Conservation (phyloP, 2,113 vertebrate species). For the Triplophysa siluroides region DNA sequence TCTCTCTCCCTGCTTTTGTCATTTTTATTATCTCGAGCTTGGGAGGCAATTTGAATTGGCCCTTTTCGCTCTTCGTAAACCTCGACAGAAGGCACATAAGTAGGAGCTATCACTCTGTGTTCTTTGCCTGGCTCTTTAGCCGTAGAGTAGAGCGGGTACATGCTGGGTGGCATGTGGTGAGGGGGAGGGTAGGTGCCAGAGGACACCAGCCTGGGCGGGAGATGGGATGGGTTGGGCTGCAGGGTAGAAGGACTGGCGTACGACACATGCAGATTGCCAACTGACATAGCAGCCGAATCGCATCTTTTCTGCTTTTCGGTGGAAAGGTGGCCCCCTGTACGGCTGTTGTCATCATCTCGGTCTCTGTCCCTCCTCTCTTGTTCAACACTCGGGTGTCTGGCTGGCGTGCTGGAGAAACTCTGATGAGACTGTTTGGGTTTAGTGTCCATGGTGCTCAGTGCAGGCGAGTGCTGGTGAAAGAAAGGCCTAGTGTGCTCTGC, state of each 20-base stretch:
- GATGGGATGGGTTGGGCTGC: conserved; percentile 65
- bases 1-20: conserved; percentile 76
- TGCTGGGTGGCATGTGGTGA: conserved; percentile 73
- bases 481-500: conserved; percentile 72
- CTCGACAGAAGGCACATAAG: conserved; percentile 95
- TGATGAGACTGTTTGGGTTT: conserved; percentile 78
- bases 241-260: conserved; percentile 76
- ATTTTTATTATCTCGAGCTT: conserved; percentile 84
- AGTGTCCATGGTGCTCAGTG: conserved; percentile 58
- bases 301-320: conserved; percentile 74
- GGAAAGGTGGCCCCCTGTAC: conserved; percentile 60
- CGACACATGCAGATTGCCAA: conserved; percentile 76
- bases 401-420: conserved; percentile 65
- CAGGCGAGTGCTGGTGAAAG: conserved; percentile 69
- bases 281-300: conserved; percentile 73
- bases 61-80: conserved; percentile 88
- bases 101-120: conserved; percentile 91
- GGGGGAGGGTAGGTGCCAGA: conserved; percentile 68
- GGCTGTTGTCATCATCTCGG: conserved; percentile 73
- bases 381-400: conserved; percentile 75
- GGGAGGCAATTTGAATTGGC: conserved; percentile 91
- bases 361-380: conserved; percentile 78
- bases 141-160: conserved; percentile 79
- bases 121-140: conserved; percentile 84
- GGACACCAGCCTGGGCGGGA: conserved; percentile 54